Base-by-base conservation (phyloP, 1,140 invertebrate species). In the Sycophaga agraensis region DNA sequence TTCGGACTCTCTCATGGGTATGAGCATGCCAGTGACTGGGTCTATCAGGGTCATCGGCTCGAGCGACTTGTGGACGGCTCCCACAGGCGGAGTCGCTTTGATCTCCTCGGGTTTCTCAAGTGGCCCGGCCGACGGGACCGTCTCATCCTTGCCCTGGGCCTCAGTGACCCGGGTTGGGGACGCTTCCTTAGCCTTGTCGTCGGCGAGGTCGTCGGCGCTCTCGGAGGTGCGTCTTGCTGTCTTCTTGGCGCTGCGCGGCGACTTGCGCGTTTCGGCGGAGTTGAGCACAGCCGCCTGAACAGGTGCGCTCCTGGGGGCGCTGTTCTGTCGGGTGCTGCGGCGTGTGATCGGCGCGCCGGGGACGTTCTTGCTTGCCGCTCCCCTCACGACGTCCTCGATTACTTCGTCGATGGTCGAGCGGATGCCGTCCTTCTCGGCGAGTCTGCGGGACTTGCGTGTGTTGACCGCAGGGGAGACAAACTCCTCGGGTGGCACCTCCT, bases 341-440 rank as follows among this genome's bases (percentile, higher is more conserved):
- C 77, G 70, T 12, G 62, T 59, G 2, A 31, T 31, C 2, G 75
- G 75, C 2, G 68, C 73, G 2, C 35, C 31, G 5, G 72, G 8
- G 0, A 64, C 71, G 26, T 79, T 79, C 56, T 76, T 77, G 16
- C 58, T 68, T 9, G 72, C 66, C 0, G 85, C 72, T 63, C 88
- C 87, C 64, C 89, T 85, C 0, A 92, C 85, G 2, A 93, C 90
- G 68, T 94, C 92, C 59, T 95, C 93, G 64, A 94, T 93, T 1
- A 89, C 85, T 66, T 94, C 92, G 76, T 94, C 92, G 1, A 93
- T 84, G 0, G 90, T 89, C 50, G 84, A 91, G 55, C 89, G 80
- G 50, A 79, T 83, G 7, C 85, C 86, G 73, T 92, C 91, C 72
- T 89, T 90, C 73, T 93, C 90, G 65, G 89, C 88, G 21, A 93